Evolutionary conservation across 2,113 vertebrate species (phyloP).

Genomic region (Oncorhynchus clarkii): DNA sequence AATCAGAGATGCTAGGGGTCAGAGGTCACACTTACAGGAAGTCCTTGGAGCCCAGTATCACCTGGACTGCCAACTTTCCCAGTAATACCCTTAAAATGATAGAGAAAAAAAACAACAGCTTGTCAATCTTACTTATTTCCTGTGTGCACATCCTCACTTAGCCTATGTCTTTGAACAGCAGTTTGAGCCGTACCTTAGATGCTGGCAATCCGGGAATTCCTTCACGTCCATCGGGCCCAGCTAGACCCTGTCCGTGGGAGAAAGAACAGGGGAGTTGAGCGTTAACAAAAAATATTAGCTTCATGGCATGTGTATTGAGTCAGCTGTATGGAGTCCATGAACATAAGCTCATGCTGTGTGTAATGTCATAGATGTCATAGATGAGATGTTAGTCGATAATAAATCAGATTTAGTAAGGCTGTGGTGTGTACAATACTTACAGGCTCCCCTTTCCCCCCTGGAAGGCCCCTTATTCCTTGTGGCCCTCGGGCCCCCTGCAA

Average conservation of each 20-base stretch:
- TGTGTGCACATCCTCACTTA: not conserved
- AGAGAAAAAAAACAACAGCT: not conserved
- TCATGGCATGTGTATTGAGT: not conserved
- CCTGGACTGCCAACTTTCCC: conserved; percentile 90
- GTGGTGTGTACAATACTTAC: conserved; percentile 69
- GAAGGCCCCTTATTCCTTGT: conserved; percentile 84
- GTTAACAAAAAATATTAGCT: not conserved
- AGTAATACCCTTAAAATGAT: conserved; percentile 79
- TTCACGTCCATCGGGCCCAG: conserved; percentile 86
- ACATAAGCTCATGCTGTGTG: not conserved
- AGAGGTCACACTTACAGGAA: conserved; percentile 81
- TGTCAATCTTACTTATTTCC: not conserved
- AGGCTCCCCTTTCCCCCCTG: conserved; percentile 88
- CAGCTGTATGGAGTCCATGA: not conserved
- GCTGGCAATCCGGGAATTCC: conserved; percentile 94
- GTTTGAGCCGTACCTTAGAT: conserved; percentile 76
- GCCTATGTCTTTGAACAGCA: not conserved
- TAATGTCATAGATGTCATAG: no score
- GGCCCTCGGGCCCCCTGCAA: conserved; percentile 80
- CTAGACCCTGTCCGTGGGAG: conserved; percentile 78
- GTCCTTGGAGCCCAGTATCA: conserved; percentile 83
- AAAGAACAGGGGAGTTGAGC: not conserved
- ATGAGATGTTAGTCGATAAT: not conserved
- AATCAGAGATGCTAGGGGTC: not conserved
- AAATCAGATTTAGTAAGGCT: not conserved